These are phyloP conservation scores for Salpingus planirostris DNA, from an alignment of 2,888 invertebrate genomes.

Conservation along the genomic window DNA sequence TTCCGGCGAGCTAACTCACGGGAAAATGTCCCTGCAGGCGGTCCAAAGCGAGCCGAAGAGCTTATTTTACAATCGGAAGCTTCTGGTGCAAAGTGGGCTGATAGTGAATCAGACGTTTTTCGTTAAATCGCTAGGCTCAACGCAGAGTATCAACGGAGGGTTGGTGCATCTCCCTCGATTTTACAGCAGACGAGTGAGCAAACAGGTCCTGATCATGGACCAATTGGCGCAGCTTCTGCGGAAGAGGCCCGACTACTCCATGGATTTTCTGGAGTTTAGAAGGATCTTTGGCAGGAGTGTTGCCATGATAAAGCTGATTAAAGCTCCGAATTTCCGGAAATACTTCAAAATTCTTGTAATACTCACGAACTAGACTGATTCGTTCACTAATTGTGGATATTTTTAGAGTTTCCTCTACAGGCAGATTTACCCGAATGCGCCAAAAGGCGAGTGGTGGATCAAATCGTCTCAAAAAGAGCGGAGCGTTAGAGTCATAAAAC, in stretches of 20 bases:
- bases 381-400: constrained; percentile 35
- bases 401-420: constrained; percentile 45
- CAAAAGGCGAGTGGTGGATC: constrained; percentile 44
- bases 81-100: constrained; percentile 48
- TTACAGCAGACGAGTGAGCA: constrained; percentile 48
- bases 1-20: constrained; percentile 61
- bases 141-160: constrained; percentile 40
- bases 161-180: constrained; percentile 58
- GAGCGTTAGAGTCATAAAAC: constrained; percentile 44
- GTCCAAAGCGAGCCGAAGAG: constrained; percentile 54
- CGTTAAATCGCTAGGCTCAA: constrained; percentile 41
- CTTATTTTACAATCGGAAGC: constrained; percentile 55
- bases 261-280: constrained; percentile 46
- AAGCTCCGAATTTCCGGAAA: constrained; percentile 44
- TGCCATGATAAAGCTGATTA: constrained; percentile 43
- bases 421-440: constrained; percentile 49
- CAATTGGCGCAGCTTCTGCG: constrained; percentile 48
- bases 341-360: constrained; percentile 44
- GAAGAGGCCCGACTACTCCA: constrained; percentile 44
- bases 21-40: constrained; percentile 48
- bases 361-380: no score
- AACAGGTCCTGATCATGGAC: constrained; percentile 46
- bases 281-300: constrained; percentile 31
- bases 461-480: constrained; percentile 45
- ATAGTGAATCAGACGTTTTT: constrained; percentile 54